Base-by-base conservation (phyloP, 2,888 invertebrate species). In the Polymixis lichenea region DNA sequence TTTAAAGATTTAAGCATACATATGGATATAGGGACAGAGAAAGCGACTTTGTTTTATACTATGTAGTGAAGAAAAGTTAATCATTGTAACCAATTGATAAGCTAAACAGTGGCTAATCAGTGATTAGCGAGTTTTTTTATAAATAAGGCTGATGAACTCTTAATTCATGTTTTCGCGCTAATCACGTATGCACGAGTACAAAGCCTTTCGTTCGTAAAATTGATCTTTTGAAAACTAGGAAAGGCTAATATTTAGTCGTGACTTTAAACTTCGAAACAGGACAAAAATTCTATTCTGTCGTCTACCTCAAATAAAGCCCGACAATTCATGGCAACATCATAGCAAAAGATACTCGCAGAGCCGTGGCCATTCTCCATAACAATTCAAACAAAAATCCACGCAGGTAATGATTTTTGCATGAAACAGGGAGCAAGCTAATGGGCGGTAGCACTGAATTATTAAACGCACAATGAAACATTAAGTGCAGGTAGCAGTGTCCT, bases 401-500 rank as follows among this genome's bases (percentile, higher is more conserved):
- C 64, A 77, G 62, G 69, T 75, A 75, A 87, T 84, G 68, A 78
- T 83, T 87, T 85, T 87, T 87, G 75, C 75, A 87, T 83, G 79
- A 78, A 79, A 70, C 70, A 62, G 58, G 22, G 72, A 80, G 78
- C 61, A 73, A 66, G 78, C 77, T 82, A 85, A 85, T 86, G 87
- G 82, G 68, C 86, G 85, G 85, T 85, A 78, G 79, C 83, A 67
- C 72, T 86, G 81, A 87, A 87, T 87, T 82, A 86, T 83, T 83
- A 86, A 87, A 64, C 69, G 58, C 64, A 78, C 80, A 80, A 80
- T 89, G 80, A 84, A 87, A 88, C 77, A 82, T 87, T 82, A 77
- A 83, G 73, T 72, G 72, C 60, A 70, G 73, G 79, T 74, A 76
- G 70, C 64, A 56, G 62, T n/a, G 65, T 46, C 49, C 69, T 68